These are phyloP conservation scores for Choloepus didactylus DNA, from an alignment of 2,797 vertebrate species.

Conservation along the genomic window DNA sequence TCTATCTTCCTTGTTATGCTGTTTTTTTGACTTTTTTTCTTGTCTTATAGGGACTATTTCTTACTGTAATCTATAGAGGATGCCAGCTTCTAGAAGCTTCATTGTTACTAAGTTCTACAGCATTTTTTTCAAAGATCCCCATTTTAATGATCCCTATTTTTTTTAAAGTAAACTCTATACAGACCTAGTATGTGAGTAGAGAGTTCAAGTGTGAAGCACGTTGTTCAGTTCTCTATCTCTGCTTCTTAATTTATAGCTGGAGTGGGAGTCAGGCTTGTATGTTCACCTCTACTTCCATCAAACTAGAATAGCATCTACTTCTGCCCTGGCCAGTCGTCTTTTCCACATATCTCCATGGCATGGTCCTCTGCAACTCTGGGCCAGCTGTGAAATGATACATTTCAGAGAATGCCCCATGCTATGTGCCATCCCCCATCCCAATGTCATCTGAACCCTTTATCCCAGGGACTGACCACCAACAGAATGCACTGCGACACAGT, in stretches of 20 bases:
- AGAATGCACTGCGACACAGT: background rate
- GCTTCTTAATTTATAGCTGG: background rate
- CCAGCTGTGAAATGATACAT: background rate
- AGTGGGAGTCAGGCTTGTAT: background rate
- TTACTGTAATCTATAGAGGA: background rate
- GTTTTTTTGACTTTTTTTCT: background rate
- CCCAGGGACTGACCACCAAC: background rate
- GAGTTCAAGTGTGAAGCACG: background rate
- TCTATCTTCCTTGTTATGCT: background rate
- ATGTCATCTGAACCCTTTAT: background rate
- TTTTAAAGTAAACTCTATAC: background rate
- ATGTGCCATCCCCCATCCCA: background rate
- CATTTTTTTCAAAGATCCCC: background rate
- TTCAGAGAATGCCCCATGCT: too few species aligned
- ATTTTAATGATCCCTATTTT: background rate
- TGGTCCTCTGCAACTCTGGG: background rate
- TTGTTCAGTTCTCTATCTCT: background rate
- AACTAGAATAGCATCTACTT: background rate
- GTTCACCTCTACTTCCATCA: background rate
- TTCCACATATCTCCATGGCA: background rate
- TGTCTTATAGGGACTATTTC: background rate
- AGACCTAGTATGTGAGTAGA: background rate
- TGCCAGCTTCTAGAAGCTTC: background rate
- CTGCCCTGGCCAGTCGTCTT: background rate
- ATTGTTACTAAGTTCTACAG: background rate